Percentiles rank a stretch among this genome's conserved stretches.
Evolutionary conservation across 1,140 invertebrate species (phyloP).

Genomic region (Orussus abietinus): DNA sequence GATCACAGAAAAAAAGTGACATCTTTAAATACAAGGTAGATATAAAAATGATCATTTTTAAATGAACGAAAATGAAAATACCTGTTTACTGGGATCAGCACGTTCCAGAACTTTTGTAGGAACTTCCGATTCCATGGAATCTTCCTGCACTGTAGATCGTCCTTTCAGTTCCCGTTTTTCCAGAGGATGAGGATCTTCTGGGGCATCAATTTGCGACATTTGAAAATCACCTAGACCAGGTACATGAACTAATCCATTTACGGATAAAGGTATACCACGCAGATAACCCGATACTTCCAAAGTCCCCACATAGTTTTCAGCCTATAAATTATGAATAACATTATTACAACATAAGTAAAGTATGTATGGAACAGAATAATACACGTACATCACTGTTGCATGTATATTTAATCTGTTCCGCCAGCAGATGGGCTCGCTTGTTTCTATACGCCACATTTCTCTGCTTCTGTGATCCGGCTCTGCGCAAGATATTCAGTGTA

Average conservation of each 20-base stretch:
- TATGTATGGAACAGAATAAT: not conserved
- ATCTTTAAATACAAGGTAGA: too few relatives aligned
- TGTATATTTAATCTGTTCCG: conserved; percentile 68
- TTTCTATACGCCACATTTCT: conserved; percentile 70
- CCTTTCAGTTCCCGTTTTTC: conserved; percentile 35
- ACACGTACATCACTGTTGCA: conserved; percentile 24
- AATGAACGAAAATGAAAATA: conserved; percentile 32
- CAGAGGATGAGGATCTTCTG: conserved; percentile 72
- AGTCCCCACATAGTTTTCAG: conserved; percentile 58
- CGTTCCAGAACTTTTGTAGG: conserved; percentile 56
- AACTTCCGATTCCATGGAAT: conserved; percentile 30
- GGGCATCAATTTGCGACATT: conserved; percentile 75
- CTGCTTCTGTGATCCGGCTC: conserved; percentile 79
- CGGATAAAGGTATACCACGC: conserved; percentile 73
- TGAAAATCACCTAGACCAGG: conserved; percentile 91
- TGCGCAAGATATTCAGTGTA: conserved; percentile 73
- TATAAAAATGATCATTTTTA: too few relatives aligned
- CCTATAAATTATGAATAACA: conserved; percentile 30
- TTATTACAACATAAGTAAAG: conserved; percentile 9
- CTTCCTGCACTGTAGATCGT: conserved; percentile 23
- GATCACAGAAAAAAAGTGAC: conserved; percentile 9
- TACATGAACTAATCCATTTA: conserved; percentile 86
- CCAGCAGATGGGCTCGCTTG: conserved; percentile 74
- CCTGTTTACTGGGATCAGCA: conserved; percentile 69
- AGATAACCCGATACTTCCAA: conserved; percentile 84